Evolutionary conservation across 1,140 invertebrate genomes (phyloP).

Genomic region (Rhopalosiphum maidis): DNA sequence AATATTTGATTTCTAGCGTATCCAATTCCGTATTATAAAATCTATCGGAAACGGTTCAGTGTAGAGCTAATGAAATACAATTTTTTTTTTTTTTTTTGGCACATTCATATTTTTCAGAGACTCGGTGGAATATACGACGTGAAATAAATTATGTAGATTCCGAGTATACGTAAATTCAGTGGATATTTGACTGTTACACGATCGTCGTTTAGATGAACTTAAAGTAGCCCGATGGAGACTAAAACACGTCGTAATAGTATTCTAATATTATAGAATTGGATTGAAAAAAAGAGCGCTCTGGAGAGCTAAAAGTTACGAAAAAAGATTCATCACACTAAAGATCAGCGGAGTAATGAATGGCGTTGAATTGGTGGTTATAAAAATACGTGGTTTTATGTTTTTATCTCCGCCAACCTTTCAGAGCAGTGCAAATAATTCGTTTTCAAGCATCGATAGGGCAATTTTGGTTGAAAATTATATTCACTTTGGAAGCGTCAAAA

Average conservation of each 20-base stretch:
- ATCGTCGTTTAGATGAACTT: background rate
- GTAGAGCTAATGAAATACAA: background rate
- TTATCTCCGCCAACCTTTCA: background rate
- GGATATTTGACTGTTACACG: background rate
- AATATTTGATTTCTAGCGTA: background rate
- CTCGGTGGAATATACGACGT: background rate
- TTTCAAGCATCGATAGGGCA: background rate
- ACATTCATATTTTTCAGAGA: background rate
- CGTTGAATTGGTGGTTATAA: too few relatives aligned
- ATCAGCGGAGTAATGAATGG: too few relatives aligned
- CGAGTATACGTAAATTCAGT: background rate
- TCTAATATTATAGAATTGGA: background rate
- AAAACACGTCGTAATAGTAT: background rate
- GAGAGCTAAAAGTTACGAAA: background rate
- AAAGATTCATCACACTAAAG: background rate
- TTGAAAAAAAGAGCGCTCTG: background rate
- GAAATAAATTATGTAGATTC: background rate
- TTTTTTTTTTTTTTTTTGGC: background rate
- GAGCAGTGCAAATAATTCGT: background rate
- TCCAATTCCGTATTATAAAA: background rate
- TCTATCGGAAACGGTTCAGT: background rate
- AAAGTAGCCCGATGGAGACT: background rate
- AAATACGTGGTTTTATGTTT: background rate
- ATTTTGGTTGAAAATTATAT: background rate
- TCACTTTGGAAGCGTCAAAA: background rate